A percentile compares a stretch with the other conserved stretches of the same genome.
phyloP scores from a whole-genome alignment of 2,888 invertebrate species.

The Diaphora mendica region DNA sequence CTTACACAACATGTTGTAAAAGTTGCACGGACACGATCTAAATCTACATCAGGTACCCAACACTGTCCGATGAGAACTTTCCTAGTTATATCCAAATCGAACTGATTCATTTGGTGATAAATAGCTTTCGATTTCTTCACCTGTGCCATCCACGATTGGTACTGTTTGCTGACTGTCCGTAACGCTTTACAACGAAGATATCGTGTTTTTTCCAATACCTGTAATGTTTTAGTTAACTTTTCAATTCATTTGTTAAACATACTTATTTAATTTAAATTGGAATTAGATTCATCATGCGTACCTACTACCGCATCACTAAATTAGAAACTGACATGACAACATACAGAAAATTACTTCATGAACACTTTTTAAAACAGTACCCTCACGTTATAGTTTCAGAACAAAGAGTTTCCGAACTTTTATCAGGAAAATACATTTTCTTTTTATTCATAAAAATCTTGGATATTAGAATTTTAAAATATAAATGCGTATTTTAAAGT shows the following conservation, averaged over 20 bases:
- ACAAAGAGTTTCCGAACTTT: no score
- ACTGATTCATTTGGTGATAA: slow-evolving; percentile 93
- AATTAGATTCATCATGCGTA: no score
- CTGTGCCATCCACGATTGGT: slow-evolving; percentile 92
- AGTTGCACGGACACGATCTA: slow-evolving; percentile 86
- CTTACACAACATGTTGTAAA: slow-evolving; percentile 63
- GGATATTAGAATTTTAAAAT: no score
- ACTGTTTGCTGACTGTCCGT: slow-evolving; percentile 92
- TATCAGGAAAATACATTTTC: no score
- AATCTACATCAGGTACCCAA: slow-evolving; percentile 91
- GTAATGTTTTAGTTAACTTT: slow-evolving; percentile 18
- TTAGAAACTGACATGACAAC: no score
- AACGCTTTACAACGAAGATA: slow-evolving; percentile 94
- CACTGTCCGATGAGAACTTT: slow-evolving; percentile 93
- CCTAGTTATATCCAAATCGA: slow-evolving; percentile 93
- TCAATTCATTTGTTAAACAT: not conserved
- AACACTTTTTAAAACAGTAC: no score
- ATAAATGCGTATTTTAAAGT: no score
- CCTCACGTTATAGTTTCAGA: no score
- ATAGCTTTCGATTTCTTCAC: slow-evolving; percentile 96
- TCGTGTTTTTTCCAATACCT: slow-evolving; percentile 93
- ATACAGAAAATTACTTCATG: no score
- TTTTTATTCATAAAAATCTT: no score
- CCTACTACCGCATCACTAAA: no score
- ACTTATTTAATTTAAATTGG: no score